These are phyloP conservation scores for Sialis lutaria DNA, from an alignment of 2,888 invertebrate genomes.

Conservation along the genomic window DNA sequence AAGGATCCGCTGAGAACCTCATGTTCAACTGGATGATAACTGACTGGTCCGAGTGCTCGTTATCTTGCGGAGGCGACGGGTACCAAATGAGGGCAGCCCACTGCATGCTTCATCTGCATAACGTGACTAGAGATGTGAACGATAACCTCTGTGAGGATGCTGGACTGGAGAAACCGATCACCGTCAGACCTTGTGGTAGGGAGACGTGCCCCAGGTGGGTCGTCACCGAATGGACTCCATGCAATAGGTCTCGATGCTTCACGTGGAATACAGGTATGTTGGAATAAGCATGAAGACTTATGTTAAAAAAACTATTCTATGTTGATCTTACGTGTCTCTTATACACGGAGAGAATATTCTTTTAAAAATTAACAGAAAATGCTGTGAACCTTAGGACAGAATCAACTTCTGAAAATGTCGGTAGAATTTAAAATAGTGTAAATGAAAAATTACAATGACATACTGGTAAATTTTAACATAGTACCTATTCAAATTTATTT, in stretches of 20 bases:
- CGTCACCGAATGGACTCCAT: constrained; percentile 50
- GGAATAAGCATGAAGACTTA: too few relatives aligned
- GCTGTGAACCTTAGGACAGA: too few relatives aligned
- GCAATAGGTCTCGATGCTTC: constrained; percentile 56
- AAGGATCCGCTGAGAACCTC: constrained; percentile 27
- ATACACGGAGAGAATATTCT: too few relatives aligned
- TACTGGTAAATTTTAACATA: too few relatives aligned
- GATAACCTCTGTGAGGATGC: constrained; percentile 52
- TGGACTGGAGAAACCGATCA: constrained; percentile 43
- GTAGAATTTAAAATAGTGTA: too few relatives aligned
- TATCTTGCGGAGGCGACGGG: constrained; percentile 64
- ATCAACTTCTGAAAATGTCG: too few relatives aligned
- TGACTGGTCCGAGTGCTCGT: constrained; percentile 76
- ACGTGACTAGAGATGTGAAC: constrained; percentile 39
- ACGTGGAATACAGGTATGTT: constrained; percentile 46
- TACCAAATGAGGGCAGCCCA: constrained; percentile 51
- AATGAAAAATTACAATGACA: too few relatives aligned
- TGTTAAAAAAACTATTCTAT: too few relatives aligned
- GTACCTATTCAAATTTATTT: too few relatives aligned
- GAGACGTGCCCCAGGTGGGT: constrained; percentile 60
- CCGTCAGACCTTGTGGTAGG: constrained; percentile 44
- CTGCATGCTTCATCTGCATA: constrained; percentile 43
- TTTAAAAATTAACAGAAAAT: too few relatives aligned
- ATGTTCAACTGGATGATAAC: constrained; percentile 66
- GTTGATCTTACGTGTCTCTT: too few relatives aligned